A percentile compares a stretch with the other conserved stretches of the same genome.
Evolutionary conservation across 2,113 vertebrate genomes (phyloP).

Genomic region (Ondatra zibethicus): DNA sequence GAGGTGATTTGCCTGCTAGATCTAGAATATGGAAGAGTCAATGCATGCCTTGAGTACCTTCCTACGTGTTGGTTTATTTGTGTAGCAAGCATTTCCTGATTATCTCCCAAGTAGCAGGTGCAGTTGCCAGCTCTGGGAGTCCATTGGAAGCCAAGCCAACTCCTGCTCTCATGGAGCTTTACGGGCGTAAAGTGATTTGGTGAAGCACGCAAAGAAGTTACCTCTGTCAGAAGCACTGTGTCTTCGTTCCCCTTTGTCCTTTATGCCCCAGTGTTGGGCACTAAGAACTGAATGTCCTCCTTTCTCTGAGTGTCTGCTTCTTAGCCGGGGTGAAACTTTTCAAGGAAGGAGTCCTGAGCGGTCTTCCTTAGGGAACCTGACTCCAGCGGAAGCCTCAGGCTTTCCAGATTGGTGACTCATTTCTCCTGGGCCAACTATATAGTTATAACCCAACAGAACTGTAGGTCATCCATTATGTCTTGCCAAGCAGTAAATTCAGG

Average conservation of each 20-base stretch:
- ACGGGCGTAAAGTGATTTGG: accelerated
- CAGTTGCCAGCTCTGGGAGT: not conserved
- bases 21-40: not conserved
- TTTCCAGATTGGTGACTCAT: not conserved
- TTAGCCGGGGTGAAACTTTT: not conserved
- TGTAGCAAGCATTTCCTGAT: not conserved
- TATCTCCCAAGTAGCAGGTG: not conserved
- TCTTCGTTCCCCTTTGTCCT: not conserved
- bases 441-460: not conserved
- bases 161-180: not conserved
- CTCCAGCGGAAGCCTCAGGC: not conserved
- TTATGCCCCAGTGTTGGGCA: not conserved
- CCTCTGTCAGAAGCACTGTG: not conserved
- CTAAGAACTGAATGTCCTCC: not conserved
- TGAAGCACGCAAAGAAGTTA: not conserved
- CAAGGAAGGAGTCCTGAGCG: not conserved
- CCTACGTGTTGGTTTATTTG: not conserved
- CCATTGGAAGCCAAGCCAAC: not conserved
- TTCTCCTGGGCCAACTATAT: not conserved
- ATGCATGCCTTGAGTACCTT: not conserved
- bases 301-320: not conserved
- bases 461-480: not conserved
- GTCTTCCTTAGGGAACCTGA: not conserved
- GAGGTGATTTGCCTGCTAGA: not conserved
- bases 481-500: not conserved